Evolutionary conservation across 2,797 vertebrate genomes (phyloP), one percentile per base, ranked within the genome.

Genomic region (Notamacropus eugenii): DNA sequence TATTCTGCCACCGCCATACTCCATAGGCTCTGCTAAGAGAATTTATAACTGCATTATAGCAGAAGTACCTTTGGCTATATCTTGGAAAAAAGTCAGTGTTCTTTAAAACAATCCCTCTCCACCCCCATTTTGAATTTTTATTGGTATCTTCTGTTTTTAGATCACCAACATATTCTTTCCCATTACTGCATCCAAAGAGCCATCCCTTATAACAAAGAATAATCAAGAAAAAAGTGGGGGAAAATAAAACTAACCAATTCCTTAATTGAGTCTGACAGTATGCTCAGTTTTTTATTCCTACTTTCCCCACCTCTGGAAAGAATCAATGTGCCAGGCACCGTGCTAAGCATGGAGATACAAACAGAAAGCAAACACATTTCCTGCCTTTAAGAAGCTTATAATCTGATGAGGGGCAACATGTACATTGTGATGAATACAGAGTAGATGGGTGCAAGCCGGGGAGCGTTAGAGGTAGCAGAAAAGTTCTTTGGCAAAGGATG

Each of bases 1-100:
- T 95, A 56, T 34, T 97, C 96, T 97, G 93, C 19, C 96, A 40
- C 19, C 93, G 55, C 58, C 50, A 52, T 27, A 54, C 11, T 34
- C 91, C 40, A 5, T 31, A 92, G 56, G 31, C n/a, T 94, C 52
- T 46, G 67, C 82, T 57, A 34, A 90, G 54, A 94, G 94, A 93
- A 90, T 82, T 58, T 91, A 94, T 92, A 56, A 55, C 58, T 90
- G 13, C 92, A 29, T 93, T 91, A 57, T 57, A 93, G 93, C 16
- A 9, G 27, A 4, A 59, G 58, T 91, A 55, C 10, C 4, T 94
- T 91, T 54, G 27, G 74, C 34, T 93, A 40, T 90, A 67, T 56
- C n/a, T 93, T 91, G 57, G 94, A 93, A 96, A 55, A 59, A 0
- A 29, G 16, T 56, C 50, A 29, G 27, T 91, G 10, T 91, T 95